Evolutionary conservation across 1,140 invertebrate genomes (phyloP).

Genomic region (Drosophila nigrodunni): DNA sequence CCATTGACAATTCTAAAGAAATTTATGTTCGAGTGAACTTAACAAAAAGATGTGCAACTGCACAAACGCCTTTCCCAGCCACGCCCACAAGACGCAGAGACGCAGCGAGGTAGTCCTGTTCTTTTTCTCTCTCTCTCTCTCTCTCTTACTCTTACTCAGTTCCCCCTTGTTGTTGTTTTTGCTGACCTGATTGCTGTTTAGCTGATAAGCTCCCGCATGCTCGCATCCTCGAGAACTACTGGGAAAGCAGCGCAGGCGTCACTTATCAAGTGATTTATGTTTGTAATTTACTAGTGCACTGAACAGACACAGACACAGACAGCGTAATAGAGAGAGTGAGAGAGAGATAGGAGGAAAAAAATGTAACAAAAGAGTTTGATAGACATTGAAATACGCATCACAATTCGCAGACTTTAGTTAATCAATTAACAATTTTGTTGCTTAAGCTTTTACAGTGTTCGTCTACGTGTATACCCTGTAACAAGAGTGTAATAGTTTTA

Average conservation of each 20-base stretch:
- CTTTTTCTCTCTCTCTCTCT: background rate
- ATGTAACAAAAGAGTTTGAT: background rate
- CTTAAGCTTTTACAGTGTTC: too few species aligned
- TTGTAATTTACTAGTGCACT: constrained; percentile 62
- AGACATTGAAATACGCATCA: background rate
- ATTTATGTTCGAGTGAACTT: constrained; percentile 64
- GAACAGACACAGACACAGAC: background rate
- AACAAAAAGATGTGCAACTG: constrained; percentile 59
- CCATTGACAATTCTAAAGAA: constrained; percentile 64
- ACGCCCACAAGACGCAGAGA: constrained; percentile 14
- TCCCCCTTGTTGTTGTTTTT: constrained; percentile 15
- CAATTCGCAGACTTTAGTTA: too few species aligned
- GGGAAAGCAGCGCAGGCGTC: constrained; percentile 43
- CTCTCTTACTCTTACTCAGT: too few species aligned
- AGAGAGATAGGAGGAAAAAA: background rate
- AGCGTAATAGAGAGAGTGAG: background rate
- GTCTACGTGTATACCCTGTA: too few species aligned
- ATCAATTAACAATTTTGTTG: too few species aligned
- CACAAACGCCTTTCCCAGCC: constrained; percentile 16
- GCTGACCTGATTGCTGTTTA: constrained; percentile 63
- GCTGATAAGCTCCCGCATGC: constrained; percentile 55
- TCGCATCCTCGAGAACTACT: background rate
- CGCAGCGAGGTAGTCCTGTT: background rate
- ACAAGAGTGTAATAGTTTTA: too few species aligned
- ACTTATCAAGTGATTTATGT: constrained; percentile 71